phyloP scores from a whole-genome alignment of 2,113 vertebrate genomes.

The Erinaceus europaeus region DNA sequence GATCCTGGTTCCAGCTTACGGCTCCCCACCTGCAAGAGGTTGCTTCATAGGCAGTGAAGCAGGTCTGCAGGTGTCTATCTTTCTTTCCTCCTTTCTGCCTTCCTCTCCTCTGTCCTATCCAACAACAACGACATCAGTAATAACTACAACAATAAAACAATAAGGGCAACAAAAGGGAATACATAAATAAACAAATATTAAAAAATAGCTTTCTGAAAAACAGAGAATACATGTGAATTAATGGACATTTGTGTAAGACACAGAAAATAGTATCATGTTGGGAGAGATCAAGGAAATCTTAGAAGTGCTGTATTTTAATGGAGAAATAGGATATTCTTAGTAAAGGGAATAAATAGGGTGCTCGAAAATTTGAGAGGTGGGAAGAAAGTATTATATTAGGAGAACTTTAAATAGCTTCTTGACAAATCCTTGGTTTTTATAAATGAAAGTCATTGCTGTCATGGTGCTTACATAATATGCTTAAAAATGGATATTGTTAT shows the following conservation, averaged over 20 bases:
- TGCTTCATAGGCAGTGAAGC: too few species aligned
- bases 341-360: neutral
- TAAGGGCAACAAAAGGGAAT: too few species aligned
- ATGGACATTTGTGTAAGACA: neutral
- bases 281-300: neutral
- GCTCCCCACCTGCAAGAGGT: too few species aligned
- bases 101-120: too few species aligned
- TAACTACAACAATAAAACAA: too few species aligned
- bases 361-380: neutral
- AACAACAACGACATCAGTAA: too few species aligned
- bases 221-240: neutral
- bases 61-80: too few species aligned
- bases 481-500: neutral
- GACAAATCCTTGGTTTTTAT: neutral
- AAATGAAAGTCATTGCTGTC: neutral
- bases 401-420: conserved; percentile 13
- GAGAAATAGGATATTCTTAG: neutral
- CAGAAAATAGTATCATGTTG: neutral
- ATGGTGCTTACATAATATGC: neutral
- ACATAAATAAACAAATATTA: too few species aligned
- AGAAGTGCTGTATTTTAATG: conserved; percentile 9
- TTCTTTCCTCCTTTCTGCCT: too few species aligned
- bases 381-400: neutral
- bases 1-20: too few species aligned
- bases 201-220: neutral